A percentile compares a stretch with the other conserved stretches of the same genome.
These are phyloP conservation scores for Choristoneura fumiferana DNA, from an alignment of 1,140 invertebrate genomes.

Conservation along the genomic window DNA sequence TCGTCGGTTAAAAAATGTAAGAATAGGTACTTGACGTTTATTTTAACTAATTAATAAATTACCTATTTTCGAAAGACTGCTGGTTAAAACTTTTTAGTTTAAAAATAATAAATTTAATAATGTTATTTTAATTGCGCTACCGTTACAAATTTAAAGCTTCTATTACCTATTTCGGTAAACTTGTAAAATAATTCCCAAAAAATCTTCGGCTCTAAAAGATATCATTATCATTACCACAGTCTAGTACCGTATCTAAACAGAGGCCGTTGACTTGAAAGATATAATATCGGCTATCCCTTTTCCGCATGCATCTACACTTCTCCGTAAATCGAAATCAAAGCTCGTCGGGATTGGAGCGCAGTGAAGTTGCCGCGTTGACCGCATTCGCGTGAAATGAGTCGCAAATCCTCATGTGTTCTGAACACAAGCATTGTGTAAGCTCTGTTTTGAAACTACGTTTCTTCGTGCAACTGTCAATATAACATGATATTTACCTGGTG, in stretches of 20 bases:
- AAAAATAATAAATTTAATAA: too few species aligned
- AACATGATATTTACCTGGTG: too few species aligned
- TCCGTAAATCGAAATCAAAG: constrained; percentile 78
- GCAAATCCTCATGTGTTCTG: constrained; percentile 52
- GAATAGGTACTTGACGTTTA: too few species aligned
- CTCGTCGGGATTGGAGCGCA: constrained; percentile 66
- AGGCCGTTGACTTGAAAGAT: constrained; percentile 74
- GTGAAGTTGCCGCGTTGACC: constrained; percentile 56
- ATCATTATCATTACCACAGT: constrained; percentile 38
- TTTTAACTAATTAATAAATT: too few species aligned
- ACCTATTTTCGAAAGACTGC: too few species aligned
- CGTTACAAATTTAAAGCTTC: too few species aligned
- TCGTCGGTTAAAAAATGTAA: too few species aligned
- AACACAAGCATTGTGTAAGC: constrained; percentile 20
- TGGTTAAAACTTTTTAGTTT: too few species aligned
- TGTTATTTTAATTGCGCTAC: too few species aligned
- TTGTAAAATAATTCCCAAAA: too few species aligned
- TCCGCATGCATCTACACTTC: constrained; percentile 57
- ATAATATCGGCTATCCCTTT: constrained; percentile 57
- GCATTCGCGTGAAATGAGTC: constrained; percentile 46
- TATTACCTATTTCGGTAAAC: too few species aligned
- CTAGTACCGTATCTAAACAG: constrained; percentile 58
- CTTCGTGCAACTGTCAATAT: too few species aligned
- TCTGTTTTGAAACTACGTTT: not conserved
- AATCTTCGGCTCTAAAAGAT: not conserved